A percentile compares a stretch with the other conserved stretches of the same genome.
Evolutionary conservation across 1,140 invertebrate species (phyloP).

Genomic region (Zaprionus ornatus): DNA sequence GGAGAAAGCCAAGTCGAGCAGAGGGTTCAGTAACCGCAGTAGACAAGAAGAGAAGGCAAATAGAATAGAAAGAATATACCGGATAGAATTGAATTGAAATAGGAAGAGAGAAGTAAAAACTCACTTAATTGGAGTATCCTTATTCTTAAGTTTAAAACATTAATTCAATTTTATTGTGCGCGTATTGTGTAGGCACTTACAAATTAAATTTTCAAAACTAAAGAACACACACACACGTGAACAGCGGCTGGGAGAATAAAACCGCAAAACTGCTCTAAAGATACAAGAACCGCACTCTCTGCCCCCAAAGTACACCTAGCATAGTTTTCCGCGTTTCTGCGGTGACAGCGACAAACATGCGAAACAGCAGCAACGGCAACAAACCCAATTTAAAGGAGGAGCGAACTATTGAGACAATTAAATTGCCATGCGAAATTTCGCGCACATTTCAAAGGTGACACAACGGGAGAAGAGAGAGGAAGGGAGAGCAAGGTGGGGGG

Average conservation of each 20-base stretch:
- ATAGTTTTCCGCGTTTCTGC: conserved; percentile 30
- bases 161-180: background rate
- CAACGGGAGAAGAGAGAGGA: background rate
- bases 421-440: conserved; percentile 45
- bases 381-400: conserved; percentile 8
- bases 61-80: background rate
- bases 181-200: background rate
- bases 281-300: conserved; percentile 9
- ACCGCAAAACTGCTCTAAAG: conserved; percentile 50
- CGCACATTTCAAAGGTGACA: conserved; percentile 12
- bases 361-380: conserved; percentile 26
- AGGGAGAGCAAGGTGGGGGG: background rate
- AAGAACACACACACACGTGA: background rate
- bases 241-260: background rate
- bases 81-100: background rate
- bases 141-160: background rate
- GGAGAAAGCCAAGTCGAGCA: background rate
- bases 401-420: conserved; percentile 57
- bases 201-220: conserved; percentile 30
- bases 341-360: conserved; percentile 45
- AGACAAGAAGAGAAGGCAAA: background rate
- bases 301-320: conserved; percentile 21
- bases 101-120: background rate
- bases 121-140: background rate
- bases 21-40: background rate